A percentile compares a stretch with the other conserved stretches of the same genome.
Evolutionary conservation across 2,113 vertebrate genomes (phyloP).

Genomic region (Philantomba maxwellii): DNA sequence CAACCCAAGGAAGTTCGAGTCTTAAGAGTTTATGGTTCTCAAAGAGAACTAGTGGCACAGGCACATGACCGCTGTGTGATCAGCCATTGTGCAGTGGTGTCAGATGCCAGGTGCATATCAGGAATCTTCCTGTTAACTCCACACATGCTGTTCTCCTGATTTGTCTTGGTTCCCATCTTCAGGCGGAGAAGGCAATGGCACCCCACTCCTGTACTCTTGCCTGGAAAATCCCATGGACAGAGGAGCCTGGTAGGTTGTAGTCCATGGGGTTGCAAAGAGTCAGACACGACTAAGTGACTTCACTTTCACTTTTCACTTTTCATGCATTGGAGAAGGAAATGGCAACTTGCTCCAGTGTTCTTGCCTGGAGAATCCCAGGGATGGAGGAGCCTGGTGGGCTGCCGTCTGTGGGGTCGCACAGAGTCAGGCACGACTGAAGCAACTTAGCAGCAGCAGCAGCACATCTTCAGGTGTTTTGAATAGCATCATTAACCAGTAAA

Average conservation of each 20-base stretch:
- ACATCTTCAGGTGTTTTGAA: not conserved
- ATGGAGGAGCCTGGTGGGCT: not conserved
- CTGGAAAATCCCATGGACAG: not conserved
- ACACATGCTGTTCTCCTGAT: not conserved
- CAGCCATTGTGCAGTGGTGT: not conserved
- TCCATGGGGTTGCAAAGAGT: not conserved
- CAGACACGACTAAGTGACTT: not conserved
- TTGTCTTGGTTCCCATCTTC: not conserved
- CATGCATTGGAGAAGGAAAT: not conserved
- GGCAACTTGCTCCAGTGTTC: not conserved
- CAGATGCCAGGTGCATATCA: not conserved
- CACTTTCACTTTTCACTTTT: not conserved
- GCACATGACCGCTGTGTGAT: not conserved
- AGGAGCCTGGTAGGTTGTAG: not conserved
- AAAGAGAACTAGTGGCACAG: not conserved
- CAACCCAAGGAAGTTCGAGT: not conserved
- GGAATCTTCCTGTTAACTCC: not conserved
- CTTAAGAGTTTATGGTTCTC: not conserved
- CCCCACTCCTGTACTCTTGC: not conserved
- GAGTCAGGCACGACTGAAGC: rapidly evolving
- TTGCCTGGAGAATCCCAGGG: not conserved
- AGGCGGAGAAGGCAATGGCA: not conserved
- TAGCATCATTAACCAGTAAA: not conserved
- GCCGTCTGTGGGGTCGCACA: not conserved
- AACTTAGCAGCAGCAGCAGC: not conserved